phyloP scores from a whole-genome alignment of 2,113 vertebrate genomes.

The Psephotus haematonotus region DNA sequence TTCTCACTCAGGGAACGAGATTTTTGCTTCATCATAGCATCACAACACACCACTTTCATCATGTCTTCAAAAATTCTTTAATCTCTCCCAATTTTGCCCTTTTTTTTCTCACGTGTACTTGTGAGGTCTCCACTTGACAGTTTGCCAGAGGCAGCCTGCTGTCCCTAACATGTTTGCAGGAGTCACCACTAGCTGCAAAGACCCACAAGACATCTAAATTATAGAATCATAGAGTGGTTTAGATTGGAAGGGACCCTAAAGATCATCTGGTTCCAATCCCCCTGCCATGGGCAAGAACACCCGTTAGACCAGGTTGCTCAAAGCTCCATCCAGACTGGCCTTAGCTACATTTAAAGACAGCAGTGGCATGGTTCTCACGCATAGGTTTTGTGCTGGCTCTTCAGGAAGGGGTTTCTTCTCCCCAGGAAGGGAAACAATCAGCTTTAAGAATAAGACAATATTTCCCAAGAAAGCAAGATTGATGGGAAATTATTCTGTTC shows the following conservation, averaged over 20 bases:
- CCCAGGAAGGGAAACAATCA: not conserved
- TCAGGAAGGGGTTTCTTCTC: not conserved
- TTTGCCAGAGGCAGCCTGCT: not conserved
- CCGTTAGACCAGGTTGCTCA: not conserved
- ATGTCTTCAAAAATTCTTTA: not conserved
- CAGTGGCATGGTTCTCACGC: not conserved
- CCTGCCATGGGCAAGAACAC: not conserved
- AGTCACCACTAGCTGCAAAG: not conserved
- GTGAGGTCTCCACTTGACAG: not conserved
- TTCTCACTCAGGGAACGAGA: not conserved
- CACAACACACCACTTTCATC: rapidly evolving
- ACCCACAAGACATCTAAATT: not conserved
- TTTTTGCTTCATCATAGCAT: not conserved
- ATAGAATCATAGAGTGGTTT: not conserved
- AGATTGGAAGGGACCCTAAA: not conserved
- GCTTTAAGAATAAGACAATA: not conserved
- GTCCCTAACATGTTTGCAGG: not conserved
- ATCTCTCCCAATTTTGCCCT: not conserved
- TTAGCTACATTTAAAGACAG: not conserved
- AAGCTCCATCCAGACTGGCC: not conserved
- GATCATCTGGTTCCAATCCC: not conserved
- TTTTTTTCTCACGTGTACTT: not conserved
- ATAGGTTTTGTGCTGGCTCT: not conserved
- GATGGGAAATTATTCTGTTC: not conserved
- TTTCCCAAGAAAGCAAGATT: not conserved